Conservation (phyloP, 2,888 invertebrate genomes). For the Aricia artaxerxes region DNA sequence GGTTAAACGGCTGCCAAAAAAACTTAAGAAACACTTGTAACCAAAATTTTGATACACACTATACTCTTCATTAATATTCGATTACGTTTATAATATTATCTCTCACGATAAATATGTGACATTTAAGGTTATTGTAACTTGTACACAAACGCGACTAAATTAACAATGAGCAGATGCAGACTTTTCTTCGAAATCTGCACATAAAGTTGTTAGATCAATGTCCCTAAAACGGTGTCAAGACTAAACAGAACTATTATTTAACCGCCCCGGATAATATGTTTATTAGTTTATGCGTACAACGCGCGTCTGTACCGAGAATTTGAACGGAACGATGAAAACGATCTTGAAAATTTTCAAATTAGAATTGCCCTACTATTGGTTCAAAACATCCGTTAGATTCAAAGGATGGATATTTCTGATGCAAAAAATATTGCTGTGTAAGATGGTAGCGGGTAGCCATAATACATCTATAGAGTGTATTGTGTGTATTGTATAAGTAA, state of each 20-base stretch:
- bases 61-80: too few species aligned
- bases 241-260: conserved; percentile 27
- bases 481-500: too few species aligned
- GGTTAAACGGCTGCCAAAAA: too few species aligned
- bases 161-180: background rate
- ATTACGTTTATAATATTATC: too few species aligned
- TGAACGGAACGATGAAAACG: conserved; percentile 1
- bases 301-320: conserved; percentile 20
- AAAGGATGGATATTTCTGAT: background rate
- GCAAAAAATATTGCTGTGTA: background rate
- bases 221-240: conserved; percentile 27
- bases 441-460: too few species aligned
- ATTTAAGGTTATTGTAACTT: too few species aligned
- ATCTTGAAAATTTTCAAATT: conserved; percentile 19
- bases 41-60: too few species aligned
- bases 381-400: background rate
- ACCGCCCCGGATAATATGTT: background rate
- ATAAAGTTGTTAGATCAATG: conserved; percentile 5
- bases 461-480: too few species aligned
- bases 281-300: conserved; percentile 9
- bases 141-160: too few species aligned
- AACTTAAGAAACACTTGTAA: too few species aligned
- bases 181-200: conserved; percentile 3
- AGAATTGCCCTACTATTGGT: background rate
- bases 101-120: too few species aligned